phyloP scores from a whole-genome alignment of 2,888 invertebrate species.

The Dendrolimus houi region DNA sequence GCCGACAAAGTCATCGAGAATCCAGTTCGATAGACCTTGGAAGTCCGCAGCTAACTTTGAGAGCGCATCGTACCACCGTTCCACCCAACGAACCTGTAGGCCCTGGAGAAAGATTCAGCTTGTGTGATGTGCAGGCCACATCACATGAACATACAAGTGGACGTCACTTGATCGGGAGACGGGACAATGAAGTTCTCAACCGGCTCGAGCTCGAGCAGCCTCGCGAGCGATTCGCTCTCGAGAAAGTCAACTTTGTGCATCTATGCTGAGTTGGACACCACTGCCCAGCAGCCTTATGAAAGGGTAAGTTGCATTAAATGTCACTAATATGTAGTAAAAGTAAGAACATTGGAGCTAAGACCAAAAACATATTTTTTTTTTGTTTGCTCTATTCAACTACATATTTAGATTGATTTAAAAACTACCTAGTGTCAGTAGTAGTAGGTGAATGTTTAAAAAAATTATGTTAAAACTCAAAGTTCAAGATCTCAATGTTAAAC shows the following conservation, averaged over 20 bases:
- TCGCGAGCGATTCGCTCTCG: constrained; percentile 79
- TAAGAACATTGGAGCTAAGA: too few relatives aligned
- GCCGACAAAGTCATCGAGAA: constrained; percentile 43
- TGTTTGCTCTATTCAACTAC: too few relatives aligned
- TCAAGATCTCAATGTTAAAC: too few relatives aligned
- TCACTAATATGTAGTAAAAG: too few relatives aligned
- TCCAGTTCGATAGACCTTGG: constrained; percentile 20
- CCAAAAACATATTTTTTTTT: too few relatives aligned
- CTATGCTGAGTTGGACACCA: constrained; percentile 74
- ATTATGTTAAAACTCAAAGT: too few relatives aligned
- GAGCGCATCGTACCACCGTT: constrained; percentile 18
- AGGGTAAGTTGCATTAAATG: constrained; percentile 53
- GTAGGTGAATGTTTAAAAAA: too few relatives aligned
- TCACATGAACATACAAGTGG: constrained; percentile 56
- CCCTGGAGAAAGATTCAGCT: constrained; percentile 27
- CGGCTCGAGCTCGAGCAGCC: constrained; percentile 79
- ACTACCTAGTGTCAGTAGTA: too few relatives aligned
- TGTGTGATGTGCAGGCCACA: constrained; percentile 68
- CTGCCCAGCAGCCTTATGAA: constrained; percentile 59
- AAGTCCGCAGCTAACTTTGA: constrained; percentile 32
- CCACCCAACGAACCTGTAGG: constrained; percentile 16
- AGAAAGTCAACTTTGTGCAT: constrained; percentile 81
- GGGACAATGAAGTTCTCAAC: constrained; percentile 78
- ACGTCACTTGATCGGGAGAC: constrained; percentile 51
- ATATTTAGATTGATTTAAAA: too few relatives aligned